A percentile compares a stretch with the other conserved stretches of the same genome.
Conservation (phyloP, 2,888 invertebrate species). For the Diarsia dahlii region DNA sequence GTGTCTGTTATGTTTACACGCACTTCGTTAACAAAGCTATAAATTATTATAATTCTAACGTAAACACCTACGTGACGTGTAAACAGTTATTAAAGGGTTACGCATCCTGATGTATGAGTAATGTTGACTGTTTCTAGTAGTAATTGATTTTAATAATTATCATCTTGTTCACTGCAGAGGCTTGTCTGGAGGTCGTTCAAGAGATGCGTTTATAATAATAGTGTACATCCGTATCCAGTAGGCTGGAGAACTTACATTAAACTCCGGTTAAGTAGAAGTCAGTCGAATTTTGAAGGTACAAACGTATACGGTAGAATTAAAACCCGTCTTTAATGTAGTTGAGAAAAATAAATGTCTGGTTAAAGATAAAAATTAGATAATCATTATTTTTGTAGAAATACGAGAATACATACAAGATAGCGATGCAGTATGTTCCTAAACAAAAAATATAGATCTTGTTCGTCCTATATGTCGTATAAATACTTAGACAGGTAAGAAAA, state of each 20-base stretch:
- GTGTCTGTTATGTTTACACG: conserved; percentile 16
- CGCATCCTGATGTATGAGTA: conserved; percentile 40
- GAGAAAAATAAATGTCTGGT: conserved; percentile 4
- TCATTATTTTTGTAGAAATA: no score
- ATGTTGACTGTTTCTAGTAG: conserved; percentile 14
- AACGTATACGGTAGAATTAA: conserved; percentile 5
- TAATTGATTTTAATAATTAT: conserved; percentile 41
- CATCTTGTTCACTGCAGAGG: not conserved
- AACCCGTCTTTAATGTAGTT: not conserved
- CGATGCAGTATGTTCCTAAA: no score
- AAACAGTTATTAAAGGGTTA: conserved; percentile 8
- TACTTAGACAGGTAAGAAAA: no score
- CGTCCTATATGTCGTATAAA: no score
- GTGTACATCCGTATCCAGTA: conserved; percentile 27
- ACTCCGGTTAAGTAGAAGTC: no score
- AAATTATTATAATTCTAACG: conserved; percentile 32
- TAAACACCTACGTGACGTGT: conserved; percentile 33
- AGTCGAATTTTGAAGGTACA: no score
- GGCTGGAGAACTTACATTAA: no score
- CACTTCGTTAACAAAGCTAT: conserved; percentile 10
- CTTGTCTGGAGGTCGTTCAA: conserved; percentile 11
- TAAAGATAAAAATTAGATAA: no score
- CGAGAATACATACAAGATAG: no score
- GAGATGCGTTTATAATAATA: conserved; percentile 18
- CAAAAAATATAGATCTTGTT: no score